Base-by-base conservation (phyloP, 1,140 invertebrate genomes). In the Leptonema lineaticorne region DNA sequence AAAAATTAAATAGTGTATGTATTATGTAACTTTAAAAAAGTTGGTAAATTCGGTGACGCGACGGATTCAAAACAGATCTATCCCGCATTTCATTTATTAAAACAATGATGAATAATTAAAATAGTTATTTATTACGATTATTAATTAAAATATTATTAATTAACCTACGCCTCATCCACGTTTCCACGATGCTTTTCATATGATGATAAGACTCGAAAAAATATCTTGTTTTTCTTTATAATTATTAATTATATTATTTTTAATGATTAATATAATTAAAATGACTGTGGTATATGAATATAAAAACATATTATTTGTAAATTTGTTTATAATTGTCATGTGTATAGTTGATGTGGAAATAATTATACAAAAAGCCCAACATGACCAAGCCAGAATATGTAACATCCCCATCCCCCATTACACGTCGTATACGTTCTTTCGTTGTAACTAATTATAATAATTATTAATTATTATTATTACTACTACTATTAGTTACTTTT, bases 351-450 rank as follows among this genome's bases (percentile, higher is more conserved):
- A 53, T 53, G 50, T 53, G 50, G 27, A 41, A 53, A 26, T 53
- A 53, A 53, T 53, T 53, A 53, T 53, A 26, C 50, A 24, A 18
- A 24, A 26, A 20, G 50, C 22, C 37, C 24, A 24, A 22, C 50
- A 53, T 53, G 50, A 53, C 50, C 50, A 11, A 53, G 20, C 18
- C 18, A 18, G 9, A 53, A 53, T 22, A 53, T 53, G 50, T 53
- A 53, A 53, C 50, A 53, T 53, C 50, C 50, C 22, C 50, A 26
- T 26, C 50, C 50, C 50, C 50, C 50, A 53, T 53, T 53, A 53
- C 50, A 53, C 50, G 50, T 53, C 50, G 50, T 53, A 53, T 53
- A 53, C 50, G 50, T 53, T 53, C 50, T 53, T 53, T 53, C 50
- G 50, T 53, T 53, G 50, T 53, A 53, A 53, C 50, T 53, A 26